These are phyloP conservation scores for Corticium candelabrum DNA, from an alignment of 37 sponge, comb jelly and placozoan genomes.

Conservation along the genomic window DNA sequence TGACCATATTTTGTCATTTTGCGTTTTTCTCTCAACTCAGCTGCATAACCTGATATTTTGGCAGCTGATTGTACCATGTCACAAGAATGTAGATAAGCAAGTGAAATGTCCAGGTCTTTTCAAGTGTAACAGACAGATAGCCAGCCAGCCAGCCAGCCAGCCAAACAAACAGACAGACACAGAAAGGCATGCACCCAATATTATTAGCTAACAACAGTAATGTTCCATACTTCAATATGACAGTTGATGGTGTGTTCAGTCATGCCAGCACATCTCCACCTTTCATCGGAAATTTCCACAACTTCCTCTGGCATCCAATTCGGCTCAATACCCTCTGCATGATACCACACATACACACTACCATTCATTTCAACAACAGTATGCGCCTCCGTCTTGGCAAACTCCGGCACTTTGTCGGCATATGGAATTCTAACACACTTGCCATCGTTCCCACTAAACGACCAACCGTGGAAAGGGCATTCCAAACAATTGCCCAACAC, in stretches of 20 bases:
- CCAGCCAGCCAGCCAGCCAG: too few species aligned
- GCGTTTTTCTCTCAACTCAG: too few species aligned
- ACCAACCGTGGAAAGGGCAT: slow-evolving; percentile 64
- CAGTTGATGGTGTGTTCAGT: slow-evolving; percentile 31
- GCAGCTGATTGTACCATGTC: too few species aligned
- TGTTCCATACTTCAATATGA: slow-evolving; percentile 49
- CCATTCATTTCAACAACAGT: slow-evolving; percentile 29
- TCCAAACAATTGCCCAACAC: slow-evolving; percentile 45
- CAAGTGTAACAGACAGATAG: too few species aligned
- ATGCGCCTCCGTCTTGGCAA: slow-evolving; percentile 41
- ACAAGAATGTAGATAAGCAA: too few species aligned
- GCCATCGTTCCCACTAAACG: slow-evolving; percentile 36
- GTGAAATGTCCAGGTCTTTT: too few species aligned
- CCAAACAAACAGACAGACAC: too few species aligned
- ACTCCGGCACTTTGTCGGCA: slow-evolving; percentile 30
- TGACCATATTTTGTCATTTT: too few species aligned
- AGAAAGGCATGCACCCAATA: too few species aligned
- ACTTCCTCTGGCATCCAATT: slow-evolving; percentile 24
- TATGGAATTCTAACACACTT: slow-evolving; percentile 49
- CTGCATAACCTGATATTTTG: too few species aligned
- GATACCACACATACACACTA: slow-evolving; percentile 38
- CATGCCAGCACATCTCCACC: slow-evolving; percentile 25
- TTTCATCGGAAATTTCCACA: slow-evolving; percentile 16
- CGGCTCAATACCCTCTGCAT: slow-evolving; percentile 54
- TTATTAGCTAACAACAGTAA: too few species aligned